These are phyloP conservation scores for Allolobophora icterica DNA, from an alignment of 2,888 invertebrate genomes.

Conservation along the genomic window DNA sequence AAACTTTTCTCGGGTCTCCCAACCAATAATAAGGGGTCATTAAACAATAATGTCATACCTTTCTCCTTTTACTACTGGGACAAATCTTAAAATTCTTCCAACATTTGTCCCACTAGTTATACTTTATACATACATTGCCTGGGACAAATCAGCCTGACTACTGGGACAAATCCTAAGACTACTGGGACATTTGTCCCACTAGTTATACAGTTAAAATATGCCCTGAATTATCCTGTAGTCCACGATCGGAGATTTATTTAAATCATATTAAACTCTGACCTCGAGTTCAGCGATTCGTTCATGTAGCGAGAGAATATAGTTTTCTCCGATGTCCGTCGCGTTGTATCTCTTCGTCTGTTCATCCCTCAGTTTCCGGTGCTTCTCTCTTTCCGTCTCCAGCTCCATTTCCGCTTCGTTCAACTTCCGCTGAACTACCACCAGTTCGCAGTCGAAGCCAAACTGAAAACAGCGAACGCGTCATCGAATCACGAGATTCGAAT, in stretches of 20 bases:
- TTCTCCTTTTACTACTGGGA: too few relatives aligned
- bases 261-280: neutral
- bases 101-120: too few relatives aligned
- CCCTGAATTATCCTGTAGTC: neutral
- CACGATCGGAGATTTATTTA: neutral
- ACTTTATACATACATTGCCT: too few relatives aligned
- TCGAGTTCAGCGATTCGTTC: constrained; percentile 4
- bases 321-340: constrained; percentile 1
- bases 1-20: too few relatives aligned
- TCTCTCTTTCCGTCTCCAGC: constrained; percentile 12
- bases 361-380: constrained; percentile 1
- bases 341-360: constrained; percentile 1
- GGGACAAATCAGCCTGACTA: too few relatives aligned
- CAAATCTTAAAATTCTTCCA: too few relatives aligned
- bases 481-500: too few relatives aligned
- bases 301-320: constrained; percentile 9
- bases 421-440: neutral
- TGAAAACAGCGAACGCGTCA: neutral
- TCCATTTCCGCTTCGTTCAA: neutral
- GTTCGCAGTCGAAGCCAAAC: neutral
- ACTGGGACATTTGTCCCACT: too few relatives aligned
- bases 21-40: too few relatives aligned
- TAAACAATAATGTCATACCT: too few relatives aligned
- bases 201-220: too few relatives aligned
- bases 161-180: too few relatives aligned